Conservation (phyloP, 1,140 invertebrate genomes). For the Heterodera schachtii region DNA sequence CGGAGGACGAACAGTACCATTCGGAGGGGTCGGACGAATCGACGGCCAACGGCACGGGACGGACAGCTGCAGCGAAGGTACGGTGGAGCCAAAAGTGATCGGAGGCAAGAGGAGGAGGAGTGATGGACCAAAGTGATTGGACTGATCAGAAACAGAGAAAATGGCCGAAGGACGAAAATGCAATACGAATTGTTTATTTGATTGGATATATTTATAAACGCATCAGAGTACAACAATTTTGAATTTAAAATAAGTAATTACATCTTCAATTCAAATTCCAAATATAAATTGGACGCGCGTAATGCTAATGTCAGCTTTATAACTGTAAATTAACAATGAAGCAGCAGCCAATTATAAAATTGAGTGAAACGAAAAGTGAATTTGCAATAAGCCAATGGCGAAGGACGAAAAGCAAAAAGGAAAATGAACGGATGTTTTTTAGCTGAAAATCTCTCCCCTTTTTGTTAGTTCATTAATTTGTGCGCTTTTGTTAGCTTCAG, state of each 20-base stretch:
- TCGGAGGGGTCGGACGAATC: conserved; percentile 34
- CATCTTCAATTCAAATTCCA: no score
- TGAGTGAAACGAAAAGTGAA: background rate
- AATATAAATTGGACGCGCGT: no score
- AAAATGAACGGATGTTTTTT: no score
- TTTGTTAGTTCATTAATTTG: no score
- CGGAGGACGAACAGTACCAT: conserved; percentile 53
- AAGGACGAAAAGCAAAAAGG: no score
- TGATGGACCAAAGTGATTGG: background rate
- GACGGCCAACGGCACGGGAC: background rate
- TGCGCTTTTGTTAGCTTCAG: no score
- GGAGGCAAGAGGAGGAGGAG: background rate
- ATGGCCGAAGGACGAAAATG: background rate
- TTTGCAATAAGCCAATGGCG: background rate
- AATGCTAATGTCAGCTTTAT: background rate
- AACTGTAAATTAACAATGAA: background rate
- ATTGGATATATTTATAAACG: conserved; percentile 3
- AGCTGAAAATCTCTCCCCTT: no score
- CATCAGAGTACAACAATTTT: no score
- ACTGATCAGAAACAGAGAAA: conserved; percentile 24
- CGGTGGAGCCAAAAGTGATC: background rate
- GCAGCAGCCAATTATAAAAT: no score
- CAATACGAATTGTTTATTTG: conserved; percentile 7
- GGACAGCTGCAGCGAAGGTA: conserved; percentile 14
- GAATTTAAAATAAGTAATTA: no score